These are phyloP conservation scores for Pocillopora meandrina DNA, from an alignment of 92 coral and sea anemone genomes.

Conservation along the genomic window DNA sequence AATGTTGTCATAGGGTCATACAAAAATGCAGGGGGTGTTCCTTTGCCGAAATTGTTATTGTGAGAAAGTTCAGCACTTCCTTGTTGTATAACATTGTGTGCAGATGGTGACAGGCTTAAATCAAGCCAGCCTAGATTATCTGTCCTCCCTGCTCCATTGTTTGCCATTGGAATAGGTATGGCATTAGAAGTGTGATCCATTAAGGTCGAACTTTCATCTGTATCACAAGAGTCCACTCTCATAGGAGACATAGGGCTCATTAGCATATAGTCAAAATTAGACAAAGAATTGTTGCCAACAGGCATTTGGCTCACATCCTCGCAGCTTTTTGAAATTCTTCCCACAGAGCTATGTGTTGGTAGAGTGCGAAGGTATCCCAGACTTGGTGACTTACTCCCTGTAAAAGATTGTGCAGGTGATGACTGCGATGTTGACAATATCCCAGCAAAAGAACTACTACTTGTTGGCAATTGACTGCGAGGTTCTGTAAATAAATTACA, in stretches of 20 bases:
- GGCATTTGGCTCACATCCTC: constrained; percentile 69
- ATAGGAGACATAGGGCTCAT: constrained; percentile 92
- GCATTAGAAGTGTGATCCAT: constrained; percentile 57
- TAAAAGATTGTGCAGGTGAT: constrained; percentile 4
- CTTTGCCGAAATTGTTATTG: constrained; percentile 46
- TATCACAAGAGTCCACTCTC: constrained; percentile 75
- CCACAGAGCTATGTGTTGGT: constrained; percentile 46
- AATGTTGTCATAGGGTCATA: constrained; percentile 70
- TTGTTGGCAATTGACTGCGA: constrained; percentile 9
- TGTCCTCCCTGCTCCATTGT: constrained; percentile 44
- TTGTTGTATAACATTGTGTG: constrained; percentile 43
- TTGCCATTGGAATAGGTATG: constrained; percentile 72
- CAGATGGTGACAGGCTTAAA: constrained; percentile 68
- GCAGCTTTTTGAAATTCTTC: constrained; percentile 81
- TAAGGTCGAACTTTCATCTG: constrained; percentile 59
- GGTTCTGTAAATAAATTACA: constrained; percentile 14
- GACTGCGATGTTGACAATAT: constrained; percentile 2
- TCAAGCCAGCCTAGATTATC: constrained; percentile 80
- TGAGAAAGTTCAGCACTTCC: constrained; percentile 30
- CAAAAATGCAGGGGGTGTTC: constrained; percentile 74
- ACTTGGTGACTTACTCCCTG: constrained; percentile 66
- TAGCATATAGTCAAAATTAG: constrained; percentile 80
- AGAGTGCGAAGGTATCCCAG: constrained; percentile 41
- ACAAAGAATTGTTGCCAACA: constrained; percentile 56
- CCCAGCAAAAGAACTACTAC: constrained; percentile 22